phyloP scores from a whole-genome alignment of 35 echinoderm and acorn worm genomes.

The Acanthaster planci region DNA sequence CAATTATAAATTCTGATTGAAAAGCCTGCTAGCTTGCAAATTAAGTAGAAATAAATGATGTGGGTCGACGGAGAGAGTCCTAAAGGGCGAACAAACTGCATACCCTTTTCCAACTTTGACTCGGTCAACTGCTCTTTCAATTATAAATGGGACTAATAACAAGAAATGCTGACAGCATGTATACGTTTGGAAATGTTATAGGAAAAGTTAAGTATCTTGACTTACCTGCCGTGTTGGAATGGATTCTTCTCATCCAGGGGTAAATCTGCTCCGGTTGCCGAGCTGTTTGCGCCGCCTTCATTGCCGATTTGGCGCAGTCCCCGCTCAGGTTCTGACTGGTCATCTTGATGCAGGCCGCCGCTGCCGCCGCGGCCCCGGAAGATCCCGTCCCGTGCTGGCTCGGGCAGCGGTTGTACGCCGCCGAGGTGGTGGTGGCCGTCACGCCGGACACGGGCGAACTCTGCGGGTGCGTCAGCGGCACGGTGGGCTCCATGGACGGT shows the following conservation, averaged over 20 bases:
- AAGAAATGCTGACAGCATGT: too few species aligned
- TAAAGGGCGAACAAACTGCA: too few species aligned
- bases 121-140: too few species aligned
- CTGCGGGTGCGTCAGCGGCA: slow-evolving; percentile 42
- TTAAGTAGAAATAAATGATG: too few species aligned
- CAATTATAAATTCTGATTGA: too few species aligned
- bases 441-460: slow-evolving; percentile 41
- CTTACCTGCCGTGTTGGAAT: slow-evolving; percentile 57
- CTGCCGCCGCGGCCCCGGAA: slow-evolving; percentile 34
- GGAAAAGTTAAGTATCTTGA: neutral
- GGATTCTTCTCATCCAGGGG: slow-evolving; percentile 75
- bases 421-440: slow-evolving; percentile 49
- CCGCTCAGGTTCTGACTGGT: slow-evolving; percentile 35
- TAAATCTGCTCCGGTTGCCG: slow-evolving; percentile 67
- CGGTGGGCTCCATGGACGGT: slow-evolving; percentile 33
- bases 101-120: too few species aligned
- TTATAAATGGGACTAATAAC: too few species aligned
- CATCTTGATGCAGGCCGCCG: slow-evolving; percentile 37
- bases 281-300: slow-evolving; percentile 58
- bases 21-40: too few species aligned
- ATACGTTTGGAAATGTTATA: too few species aligned
- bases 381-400: slow-evolving; percentile 35
- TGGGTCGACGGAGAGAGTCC: too few species aligned
- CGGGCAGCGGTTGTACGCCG: slow-evolving; percentile 21
- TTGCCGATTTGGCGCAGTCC: slow-evolving; percentile 37